phyloP scores from a whole-genome alignment of 64 coral and sea anemone genomes.

The Pachyseris speciosa region DNA sequence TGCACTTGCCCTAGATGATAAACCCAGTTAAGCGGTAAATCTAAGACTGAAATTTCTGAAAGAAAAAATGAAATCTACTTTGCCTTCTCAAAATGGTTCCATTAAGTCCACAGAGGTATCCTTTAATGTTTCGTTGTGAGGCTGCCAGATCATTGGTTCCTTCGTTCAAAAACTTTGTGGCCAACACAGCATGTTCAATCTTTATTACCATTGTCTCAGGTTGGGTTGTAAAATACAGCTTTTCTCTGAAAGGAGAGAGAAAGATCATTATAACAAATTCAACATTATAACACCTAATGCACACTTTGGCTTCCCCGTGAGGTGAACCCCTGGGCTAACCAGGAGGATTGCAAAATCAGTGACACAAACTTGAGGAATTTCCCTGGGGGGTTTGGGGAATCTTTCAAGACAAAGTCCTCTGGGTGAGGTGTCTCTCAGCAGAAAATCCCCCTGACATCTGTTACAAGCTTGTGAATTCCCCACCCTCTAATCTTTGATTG shows the following conservation, averaged over 20 bases:
- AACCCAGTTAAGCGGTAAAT: too few species aligned
- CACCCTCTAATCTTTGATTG: too few species aligned
- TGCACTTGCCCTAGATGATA: too few species aligned
- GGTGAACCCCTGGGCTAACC: too few species aligned
- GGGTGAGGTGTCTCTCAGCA: too few species aligned
- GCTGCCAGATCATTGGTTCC: slow-evolving; percentile 62
- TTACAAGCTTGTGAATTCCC: too few species aligned
- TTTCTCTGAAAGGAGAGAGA: slow-evolving; percentile 67
- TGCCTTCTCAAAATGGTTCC: slow-evolving; percentile 79
- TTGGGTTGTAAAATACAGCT: slow-evolving; percentile 77
- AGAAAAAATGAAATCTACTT: background rate
- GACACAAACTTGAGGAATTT: too few species aligned
- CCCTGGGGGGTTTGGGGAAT: too few species aligned
- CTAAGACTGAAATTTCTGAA: background rate
- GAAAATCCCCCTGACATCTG: too few species aligned
- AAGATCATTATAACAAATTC: background rate
- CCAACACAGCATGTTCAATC: slow-evolving; percentile 92
- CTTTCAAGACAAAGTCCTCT: too few species aligned
- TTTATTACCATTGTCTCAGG: slow-evolving; percentile 88
- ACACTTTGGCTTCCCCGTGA: background rate
- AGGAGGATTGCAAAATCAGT: too few species aligned
- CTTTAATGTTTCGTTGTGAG: slow-evolving; percentile 87
- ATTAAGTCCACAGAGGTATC: slow-evolving; percentile 72
- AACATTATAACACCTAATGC: background rate
- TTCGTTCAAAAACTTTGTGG: slow-evolving; percentile 74